Evolutionary conservation across 2,888 invertebrate species (phyloP).

Genomic region (Latrodectus elegans): DNA sequence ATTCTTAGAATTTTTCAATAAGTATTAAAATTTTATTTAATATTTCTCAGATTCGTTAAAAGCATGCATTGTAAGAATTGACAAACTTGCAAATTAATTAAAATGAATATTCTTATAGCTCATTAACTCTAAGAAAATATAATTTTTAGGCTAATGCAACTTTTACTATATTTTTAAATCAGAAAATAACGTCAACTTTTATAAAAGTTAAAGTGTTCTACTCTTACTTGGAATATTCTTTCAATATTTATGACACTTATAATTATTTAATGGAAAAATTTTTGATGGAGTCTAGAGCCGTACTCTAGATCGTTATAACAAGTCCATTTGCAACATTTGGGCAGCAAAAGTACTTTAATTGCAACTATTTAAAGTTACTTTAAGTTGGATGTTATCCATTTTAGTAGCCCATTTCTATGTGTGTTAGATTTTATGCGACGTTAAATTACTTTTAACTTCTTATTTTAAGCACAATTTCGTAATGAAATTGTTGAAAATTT

Average conservation of each 20-base stretch:
- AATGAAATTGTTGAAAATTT: constrained; percentile 9
- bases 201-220: too few relatives aligned
- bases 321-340: background rate
- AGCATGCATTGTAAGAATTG: too few relatives aligned
- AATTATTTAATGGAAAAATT: constrained; percentile 47
- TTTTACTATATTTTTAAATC: too few relatives aligned
- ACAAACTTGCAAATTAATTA: too few relatives aligned
- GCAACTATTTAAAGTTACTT: constrained; percentile 37
- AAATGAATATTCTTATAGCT: too few relatives aligned
- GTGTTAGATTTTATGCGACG: constrained; percentile 25
- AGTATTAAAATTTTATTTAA: too few relatives aligned
- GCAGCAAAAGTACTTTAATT: constrained; percentile 31
- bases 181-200: too few relatives aligned
- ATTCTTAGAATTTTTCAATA: too few relatives aligned
- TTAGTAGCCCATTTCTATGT: constrained; percentile 20
- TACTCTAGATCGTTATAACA: constrained; percentile 6
- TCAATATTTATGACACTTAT: constrained; percentile 52
- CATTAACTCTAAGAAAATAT: too few relatives aligned
- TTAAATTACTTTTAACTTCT: constrained; percentile 44
- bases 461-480: background rate
- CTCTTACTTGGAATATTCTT: background rate
- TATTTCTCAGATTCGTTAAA: too few relatives aligned
- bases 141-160: too few relatives aligned
- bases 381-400: constrained; percentile 2
- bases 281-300: constrained; percentile 8